Base-by-base conservation (phyloP, 1,140 invertebrate genomes). In the Platyscapa corneri region DNA sequence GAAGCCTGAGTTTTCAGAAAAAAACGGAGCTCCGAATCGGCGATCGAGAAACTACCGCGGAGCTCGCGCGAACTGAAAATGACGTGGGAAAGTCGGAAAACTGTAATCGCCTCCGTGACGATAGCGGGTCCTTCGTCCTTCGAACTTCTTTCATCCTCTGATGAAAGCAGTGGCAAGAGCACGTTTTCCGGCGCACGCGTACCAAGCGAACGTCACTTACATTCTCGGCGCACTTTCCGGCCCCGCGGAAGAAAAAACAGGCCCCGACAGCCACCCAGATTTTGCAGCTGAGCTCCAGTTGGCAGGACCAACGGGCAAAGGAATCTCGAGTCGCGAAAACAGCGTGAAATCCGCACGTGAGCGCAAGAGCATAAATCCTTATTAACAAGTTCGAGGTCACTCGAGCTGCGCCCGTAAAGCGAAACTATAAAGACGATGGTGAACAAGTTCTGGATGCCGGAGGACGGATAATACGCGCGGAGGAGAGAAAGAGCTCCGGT, bases 351-450 rank as follows among this genome's bases (percentile, higher is more conserved):
- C 37, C 42, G 23, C 20, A 67, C 42, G 37, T 42, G 16, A 20
- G 32, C 49, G 70, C 46, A 60, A 32, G 6, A 18, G 10, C 18
- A 8, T 80, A 72, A 85, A 85, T 85, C 49, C 39, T 80, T 84
- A 84, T 84, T 80, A 85, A 49, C 65, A 74, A 85, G 65, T 80
- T 85, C 32, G 10, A 18, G 56, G 39, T 65, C 37, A 27, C 23
- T 60, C 27, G 27, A n/a, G 6, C n/a, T 39, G 10, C 42, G 72
- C 14, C 20, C 72, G 27, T 83, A 83, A 60, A 83, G 72, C 56
- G 32, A 27, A 53, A 82, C 32, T 82, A 39, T 56, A 74, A 82
- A 82, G 32, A 46, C 49, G 42, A 53, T 37, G 67, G 65, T 32
- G 75, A 83, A 75, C 70, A 60, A 83, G 81, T 74, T 64, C 34